These are phyloP conservation scores for Lasiurus borealis DNA, from an alignment of 2,113 vertebrate species.

Conservation along the genomic window DNA sequence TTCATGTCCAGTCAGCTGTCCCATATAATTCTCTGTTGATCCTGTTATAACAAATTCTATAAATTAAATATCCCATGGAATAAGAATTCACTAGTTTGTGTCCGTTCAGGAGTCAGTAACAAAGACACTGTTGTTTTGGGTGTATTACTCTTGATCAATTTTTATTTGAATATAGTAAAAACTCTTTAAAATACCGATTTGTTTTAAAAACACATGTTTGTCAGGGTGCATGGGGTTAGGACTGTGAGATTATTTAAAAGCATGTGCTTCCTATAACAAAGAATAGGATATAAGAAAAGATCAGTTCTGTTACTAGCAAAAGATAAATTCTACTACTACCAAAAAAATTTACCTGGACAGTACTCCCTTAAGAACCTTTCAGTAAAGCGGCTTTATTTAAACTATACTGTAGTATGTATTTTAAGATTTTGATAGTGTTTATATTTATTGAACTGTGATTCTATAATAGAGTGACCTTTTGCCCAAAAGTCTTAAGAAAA, in stretches of 20 bases:
- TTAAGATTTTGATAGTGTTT: neutral
- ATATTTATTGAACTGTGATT: conserved; percentile 46
- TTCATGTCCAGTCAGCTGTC: conserved; percentile 50
- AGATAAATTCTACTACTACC: neutral
- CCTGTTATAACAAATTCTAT: conserved; percentile 6
- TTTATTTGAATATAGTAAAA: conserved; percentile 22
- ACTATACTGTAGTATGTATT: neutral
- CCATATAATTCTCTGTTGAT: conserved; percentile 47
- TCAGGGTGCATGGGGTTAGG: neutral
- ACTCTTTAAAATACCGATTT: conserved; percentile 34
- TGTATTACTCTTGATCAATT: conserved; percentile 42
- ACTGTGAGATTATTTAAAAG: neutral
- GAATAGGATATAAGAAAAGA: neutral
- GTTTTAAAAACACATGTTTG: neutral
- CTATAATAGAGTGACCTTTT: conserved; percentile 10
- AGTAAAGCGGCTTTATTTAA: conserved; percentile 42
- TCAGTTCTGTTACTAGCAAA: neutral
- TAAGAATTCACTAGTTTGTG: conserved; percentile 10
- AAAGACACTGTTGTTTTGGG: neutral
- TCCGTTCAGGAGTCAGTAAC: neutral
- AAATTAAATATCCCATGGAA: conserved; percentile 11
- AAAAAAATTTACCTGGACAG: neutral
- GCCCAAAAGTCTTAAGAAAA: neutral
- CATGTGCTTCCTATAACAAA: neutral
- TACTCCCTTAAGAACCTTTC: neutral